Conservation (phyloP, 2,113 vertebrate species). For the Coregonus clupeaformis region DNA sequence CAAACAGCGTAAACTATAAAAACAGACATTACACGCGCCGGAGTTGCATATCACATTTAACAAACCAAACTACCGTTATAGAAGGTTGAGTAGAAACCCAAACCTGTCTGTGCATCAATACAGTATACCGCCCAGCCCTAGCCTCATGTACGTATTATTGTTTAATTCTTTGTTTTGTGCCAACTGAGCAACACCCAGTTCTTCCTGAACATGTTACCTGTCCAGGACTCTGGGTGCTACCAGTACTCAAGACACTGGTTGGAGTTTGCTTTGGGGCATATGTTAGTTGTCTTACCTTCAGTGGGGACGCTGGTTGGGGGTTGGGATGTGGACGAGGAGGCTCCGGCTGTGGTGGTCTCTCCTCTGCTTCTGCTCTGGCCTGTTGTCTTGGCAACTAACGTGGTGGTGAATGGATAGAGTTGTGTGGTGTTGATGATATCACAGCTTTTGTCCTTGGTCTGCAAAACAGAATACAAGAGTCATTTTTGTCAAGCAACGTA, state of each 20-base stretch:
- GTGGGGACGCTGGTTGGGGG: constrained; percentile 91
- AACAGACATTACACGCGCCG: too few species aligned
- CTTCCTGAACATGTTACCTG: not conserved
- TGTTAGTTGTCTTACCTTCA: constrained; percentile 80
- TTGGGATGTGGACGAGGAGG: constrained; percentile 65
- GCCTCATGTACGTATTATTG: too few species aligned
- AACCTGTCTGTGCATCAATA: too few species aligned
- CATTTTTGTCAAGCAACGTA: not conserved
- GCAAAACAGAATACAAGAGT: constrained; percentile 10
- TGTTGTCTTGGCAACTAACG: constrained; percentile 67
- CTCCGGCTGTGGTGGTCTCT: constrained; percentile 69
- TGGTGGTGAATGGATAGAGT: constrained; percentile 71
- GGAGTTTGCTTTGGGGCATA: not conserved
- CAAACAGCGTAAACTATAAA: too few species aligned
- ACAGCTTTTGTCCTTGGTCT: constrained; percentile 96
- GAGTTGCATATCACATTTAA: too few species aligned
- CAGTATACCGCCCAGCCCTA: too few species aligned
- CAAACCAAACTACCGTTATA: too few species aligned
- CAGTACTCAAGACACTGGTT: too few species aligned
- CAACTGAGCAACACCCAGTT: too few species aligned
- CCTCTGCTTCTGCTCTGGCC: constrained; percentile 62
- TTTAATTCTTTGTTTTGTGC: too few species aligned
- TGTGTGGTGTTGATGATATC: constrained; percentile 77
- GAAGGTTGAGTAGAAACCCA: too few species aligned
- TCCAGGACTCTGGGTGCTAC: too few species aligned